These are phyloP conservation scores for Eremophila alpestris DNA, from an alignment of 2,797 vertebrate genomes.

Conservation along the genomic window DNA sequence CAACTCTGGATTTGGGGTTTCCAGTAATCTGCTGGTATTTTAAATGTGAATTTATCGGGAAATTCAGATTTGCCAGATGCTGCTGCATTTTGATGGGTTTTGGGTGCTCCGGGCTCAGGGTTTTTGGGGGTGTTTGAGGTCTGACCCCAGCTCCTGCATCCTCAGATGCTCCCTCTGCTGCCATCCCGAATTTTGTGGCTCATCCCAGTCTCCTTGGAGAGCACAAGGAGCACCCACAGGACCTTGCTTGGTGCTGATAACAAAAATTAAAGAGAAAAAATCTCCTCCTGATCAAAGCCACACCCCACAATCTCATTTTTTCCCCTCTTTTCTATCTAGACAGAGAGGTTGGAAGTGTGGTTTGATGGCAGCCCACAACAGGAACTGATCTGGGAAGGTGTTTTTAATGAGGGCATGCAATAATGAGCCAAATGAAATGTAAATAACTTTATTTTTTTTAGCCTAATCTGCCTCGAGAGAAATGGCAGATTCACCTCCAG, in stretches of 20 bases:
- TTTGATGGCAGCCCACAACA: background rate
- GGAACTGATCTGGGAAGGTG: background rate
- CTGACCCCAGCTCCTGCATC: background rate
- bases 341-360: background rate
- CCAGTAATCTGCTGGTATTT: background rate
- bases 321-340: background rate
- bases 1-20: background rate
- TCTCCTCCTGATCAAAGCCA: background rate
- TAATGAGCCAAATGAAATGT: background rate
- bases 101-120: accelerated
- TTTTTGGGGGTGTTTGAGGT: background rate
- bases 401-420: background rate
- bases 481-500: background rate
- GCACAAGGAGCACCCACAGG: background rate
- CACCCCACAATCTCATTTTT: background rate
- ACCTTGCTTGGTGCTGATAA: background rate
- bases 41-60: accelerated
- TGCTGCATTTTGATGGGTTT: accelerated
- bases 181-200: accelerated
- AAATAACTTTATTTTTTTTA: background rate
- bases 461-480: background rate
- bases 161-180: background rate
- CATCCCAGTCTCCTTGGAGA: background rate
- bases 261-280: background rate
- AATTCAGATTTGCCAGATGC: accelerated